Evolutionary conservation across 2,113 vertebrate genomes (phyloP).

Genomic region (Spea bombifrons): DNA sequence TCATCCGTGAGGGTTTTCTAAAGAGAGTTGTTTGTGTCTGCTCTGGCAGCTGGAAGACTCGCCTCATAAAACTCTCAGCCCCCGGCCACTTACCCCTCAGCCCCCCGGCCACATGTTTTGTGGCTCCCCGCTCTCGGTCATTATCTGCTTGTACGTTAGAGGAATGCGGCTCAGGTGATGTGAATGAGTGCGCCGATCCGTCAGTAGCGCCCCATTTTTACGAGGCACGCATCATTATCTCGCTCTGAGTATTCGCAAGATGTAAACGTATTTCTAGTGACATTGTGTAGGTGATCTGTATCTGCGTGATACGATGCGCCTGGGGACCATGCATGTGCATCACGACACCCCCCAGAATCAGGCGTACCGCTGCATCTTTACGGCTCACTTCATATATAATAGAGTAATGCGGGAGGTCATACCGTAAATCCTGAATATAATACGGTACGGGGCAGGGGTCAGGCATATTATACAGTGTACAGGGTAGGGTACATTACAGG

Average conservation of each 20-base stretch:
- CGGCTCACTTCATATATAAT: background rate
- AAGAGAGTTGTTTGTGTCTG: background rate
- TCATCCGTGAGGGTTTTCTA: background rate
- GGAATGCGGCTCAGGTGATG: background rate
- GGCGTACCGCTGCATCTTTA: too few relatives aligned
- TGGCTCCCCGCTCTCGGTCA: background rate
- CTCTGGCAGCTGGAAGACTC: background rate
- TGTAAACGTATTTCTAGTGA: background rate
- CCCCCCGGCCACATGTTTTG: too few relatives aligned
- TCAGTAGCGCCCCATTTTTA: background rate
- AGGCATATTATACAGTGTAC: background rate
- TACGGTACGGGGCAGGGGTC: background rate
- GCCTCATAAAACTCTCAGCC: background rate
- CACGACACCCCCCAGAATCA: too few relatives aligned
- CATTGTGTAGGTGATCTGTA: too few relatives aligned
- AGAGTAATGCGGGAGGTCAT: background rate
- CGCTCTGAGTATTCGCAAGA: background rate
- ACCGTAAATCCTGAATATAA: background rate
- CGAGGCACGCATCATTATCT: conserved; percentile 1
- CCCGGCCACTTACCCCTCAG: background rate
- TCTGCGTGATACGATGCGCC: too few relatives aligned
- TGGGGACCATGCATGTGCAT: too few relatives aligned
- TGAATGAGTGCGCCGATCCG: background rate
- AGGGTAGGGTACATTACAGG: background rate
- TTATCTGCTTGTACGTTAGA: background rate